These are phyloP conservation scores for Danio kyathit DNA, from an alignment of 2,797 vertebrate genomes.

Conservation along the genomic window DNA sequence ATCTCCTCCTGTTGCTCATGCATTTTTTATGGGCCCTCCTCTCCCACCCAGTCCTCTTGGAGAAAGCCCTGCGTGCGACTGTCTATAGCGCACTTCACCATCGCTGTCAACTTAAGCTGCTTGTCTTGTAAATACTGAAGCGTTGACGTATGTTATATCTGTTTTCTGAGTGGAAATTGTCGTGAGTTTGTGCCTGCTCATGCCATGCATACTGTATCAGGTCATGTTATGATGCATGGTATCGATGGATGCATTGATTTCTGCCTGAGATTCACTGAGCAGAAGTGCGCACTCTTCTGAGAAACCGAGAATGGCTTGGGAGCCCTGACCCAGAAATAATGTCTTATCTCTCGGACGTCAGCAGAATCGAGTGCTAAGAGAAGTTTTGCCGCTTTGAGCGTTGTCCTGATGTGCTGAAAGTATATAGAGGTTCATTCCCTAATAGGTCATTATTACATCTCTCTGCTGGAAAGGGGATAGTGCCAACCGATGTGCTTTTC, in stretches of 20 bases:
- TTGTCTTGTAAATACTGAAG: conserved; percentile 31
- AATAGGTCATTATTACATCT: conserved; percentile 51
- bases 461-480: conserved; percentile 35
- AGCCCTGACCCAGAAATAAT: conserved; percentile 48
- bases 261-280: conserved; percentile 55
- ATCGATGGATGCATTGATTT: conserved; percentile 67
- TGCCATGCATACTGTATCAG: conserved; percentile 50
- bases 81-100: conserved; percentile 13
- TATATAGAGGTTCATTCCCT: conserved; percentile 27
- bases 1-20: conserved; percentile 80
- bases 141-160: not conserved
- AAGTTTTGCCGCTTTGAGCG: conserved; percentile 36
- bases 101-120: not conserved
- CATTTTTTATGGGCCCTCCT: conserved; percentile 79
- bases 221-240: conserved; percentile 63
- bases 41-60: conserved; percentile 60
- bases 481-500: conserved; percentile 63
- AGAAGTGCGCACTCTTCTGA: conserved; percentile 39
- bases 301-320: conserved; percentile 22
- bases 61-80: conserved; percentile 49
- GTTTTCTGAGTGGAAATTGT: conserved; percentile 42
- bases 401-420: conserved; percentile 15
- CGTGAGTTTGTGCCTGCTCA: conserved; percentile 39
- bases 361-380: conserved; percentile 44
- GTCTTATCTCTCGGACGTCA: conserved; percentile 6